Base-by-base conservation (phyloP, 2,888 invertebrate genomes). In the Lasioglossum villosulum region DNA sequence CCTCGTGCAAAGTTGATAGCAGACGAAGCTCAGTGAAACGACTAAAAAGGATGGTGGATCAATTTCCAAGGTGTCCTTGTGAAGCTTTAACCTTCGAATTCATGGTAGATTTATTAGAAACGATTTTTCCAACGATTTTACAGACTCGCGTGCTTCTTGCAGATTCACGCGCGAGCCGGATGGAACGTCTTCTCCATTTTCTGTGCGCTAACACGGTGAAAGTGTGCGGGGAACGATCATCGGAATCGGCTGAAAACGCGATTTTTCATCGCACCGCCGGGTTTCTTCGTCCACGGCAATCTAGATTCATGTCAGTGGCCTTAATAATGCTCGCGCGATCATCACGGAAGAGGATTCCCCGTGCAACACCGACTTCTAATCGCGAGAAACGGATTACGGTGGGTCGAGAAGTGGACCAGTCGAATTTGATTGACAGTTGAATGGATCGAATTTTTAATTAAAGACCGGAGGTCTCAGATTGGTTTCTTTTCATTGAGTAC, bases 151-250 rank as follows among this genome's bases (percentile, higher is more conserved):
- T 4, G 23, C n/a, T n/a, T 56, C 8, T 56, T 56, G 2, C n/a
- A n/a, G 30, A 68, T 76, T 39, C 14, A 34, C 78, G 19, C 74
- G 74, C 56, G 37, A 63, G 42, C 59, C 63, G 45, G 70, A 56
- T n/a, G 34, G 42, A 27, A 74, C 56, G 66, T 8, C 66, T 34
- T 19, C 66, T 19, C 66, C 8, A 19, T 66, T 66, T 66, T 66
- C 34, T 34, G 30, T 34, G 34, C 34, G 66, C 66, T 34, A 66
- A 66, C 12, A 39, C 23, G 73, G 84, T 59, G 84, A 84, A 84
- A 84, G 84, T 84, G 84, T 52, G 71, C 19, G 14, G 42, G n/a
- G 27, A 56, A 68, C 63, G 59, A 27, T 75, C 75, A n/a, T 42
- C 34, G 34, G 52, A 45, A 70, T 68, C 39, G 34, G 42, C 16